A percentile compares a stretch with the other conserved stretches of the same genome.
Conservation (phyloP, 2,113 vertebrate species). For the Glaucidium brasilianum region DNA sequence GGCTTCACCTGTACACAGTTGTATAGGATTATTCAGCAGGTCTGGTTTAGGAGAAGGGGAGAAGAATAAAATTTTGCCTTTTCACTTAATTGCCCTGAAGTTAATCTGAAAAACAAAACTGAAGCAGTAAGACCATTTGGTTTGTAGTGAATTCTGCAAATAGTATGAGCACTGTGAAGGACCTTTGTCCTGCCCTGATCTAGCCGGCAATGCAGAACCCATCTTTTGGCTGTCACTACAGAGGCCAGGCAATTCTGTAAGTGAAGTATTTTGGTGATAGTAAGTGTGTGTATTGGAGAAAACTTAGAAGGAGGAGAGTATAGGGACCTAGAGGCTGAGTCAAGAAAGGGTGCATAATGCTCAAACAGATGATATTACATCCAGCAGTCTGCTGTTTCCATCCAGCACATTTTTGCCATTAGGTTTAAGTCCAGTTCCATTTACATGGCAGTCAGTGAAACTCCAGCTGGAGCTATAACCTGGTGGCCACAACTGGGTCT, state of each 20-base stretch:
- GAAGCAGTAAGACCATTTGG: background rate
- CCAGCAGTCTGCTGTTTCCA: background rate
- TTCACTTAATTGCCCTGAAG: background rate
- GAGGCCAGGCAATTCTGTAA: background rate
- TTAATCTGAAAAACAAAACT: background rate
- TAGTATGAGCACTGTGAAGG: background rate
- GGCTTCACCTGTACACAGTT: background rate
- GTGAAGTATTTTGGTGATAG: background rate
- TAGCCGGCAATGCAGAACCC: background rate
- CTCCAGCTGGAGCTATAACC: background rate
- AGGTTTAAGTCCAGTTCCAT: background rate
- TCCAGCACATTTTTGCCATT: background rate
- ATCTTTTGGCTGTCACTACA: background rate
- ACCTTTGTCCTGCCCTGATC: background rate
- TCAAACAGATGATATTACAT: background rate
- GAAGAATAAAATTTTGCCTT: background rate
- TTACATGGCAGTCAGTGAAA: background rate
- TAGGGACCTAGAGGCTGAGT: background rate
- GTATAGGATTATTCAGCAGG: background rate
- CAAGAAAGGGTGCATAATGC: background rate
- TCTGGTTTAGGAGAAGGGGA: background rate
- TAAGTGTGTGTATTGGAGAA: background rate
- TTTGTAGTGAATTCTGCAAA: background rate
- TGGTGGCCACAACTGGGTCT: rapidly evolving
- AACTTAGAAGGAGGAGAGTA: background rate